These are phyloP conservation scores for Gambusia yucatana DNA, from an alignment of 2,797 vertebrate species.

Conservation along the genomic window DNA sequence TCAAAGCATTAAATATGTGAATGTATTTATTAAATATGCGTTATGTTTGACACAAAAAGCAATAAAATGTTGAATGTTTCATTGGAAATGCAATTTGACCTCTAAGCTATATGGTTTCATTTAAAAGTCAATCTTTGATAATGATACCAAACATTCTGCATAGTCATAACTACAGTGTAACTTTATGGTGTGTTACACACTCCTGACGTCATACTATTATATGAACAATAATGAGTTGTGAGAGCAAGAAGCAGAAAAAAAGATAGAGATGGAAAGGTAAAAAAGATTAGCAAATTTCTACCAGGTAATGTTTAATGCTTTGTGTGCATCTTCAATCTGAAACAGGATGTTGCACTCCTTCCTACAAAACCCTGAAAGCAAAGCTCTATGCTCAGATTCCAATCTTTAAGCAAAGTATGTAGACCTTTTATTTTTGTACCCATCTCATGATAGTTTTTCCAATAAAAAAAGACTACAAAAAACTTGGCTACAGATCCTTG, in stretches of 20 bases:
- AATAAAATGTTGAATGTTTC: neutral
- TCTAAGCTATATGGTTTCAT: neutral
- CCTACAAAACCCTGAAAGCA: constrained; percentile 69
- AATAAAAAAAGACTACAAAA: constrained; percentile 42
- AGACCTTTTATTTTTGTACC: constrained; percentile 9
- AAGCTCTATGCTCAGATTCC: constrained; percentile 46
- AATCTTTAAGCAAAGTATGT: constrained; percentile 45
- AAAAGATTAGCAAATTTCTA: too few species aligned
- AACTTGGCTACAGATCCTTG: neutral
- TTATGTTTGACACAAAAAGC: neutral
- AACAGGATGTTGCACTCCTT: constrained; percentile 60
- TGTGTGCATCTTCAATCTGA: constrained; percentile 11
- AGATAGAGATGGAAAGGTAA: too few species aligned
- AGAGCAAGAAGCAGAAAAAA: constrained; percentile 16
- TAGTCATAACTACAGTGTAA: neutral
- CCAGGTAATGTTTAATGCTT: too few species aligned
- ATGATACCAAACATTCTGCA: too few species aligned
- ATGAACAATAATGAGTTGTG: neutral
- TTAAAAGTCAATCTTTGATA: neutral
- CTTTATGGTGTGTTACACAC: constrained; percentile 9
- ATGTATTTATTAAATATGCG: neutral
- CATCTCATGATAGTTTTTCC: constrained; percentile 49
- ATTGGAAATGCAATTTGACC: neutral
- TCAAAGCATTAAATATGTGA: neutral
- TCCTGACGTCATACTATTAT: neutral